Base-by-base conservation (phyloP, 2,113 vertebrate genomes). In the Odontophorus gujanensis region DNA sequence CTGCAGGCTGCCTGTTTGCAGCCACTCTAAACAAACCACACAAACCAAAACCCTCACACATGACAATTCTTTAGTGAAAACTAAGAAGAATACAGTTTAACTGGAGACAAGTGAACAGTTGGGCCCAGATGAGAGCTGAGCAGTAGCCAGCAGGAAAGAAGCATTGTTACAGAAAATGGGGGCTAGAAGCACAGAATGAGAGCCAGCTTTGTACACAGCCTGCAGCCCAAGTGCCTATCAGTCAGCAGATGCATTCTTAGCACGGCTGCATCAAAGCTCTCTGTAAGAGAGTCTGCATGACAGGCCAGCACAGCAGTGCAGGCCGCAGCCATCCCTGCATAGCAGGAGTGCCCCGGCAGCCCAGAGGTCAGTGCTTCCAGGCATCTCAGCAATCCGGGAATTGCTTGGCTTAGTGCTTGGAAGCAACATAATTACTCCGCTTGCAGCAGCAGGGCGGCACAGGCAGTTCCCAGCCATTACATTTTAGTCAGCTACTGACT, bases 221-320 rank as follows among this genome's bases (percentile, higher is more conserved):
- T 48, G 88, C 47, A 81, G 93, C 67, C 75, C 73, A 72, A 89
- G 91, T 66, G 79, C 89, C 77, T 77, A 85, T 89, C 94, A 72
- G 90, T 92, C 93, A 87, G 85, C 84, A 94, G 87, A 81, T 90
- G 83, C 94, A 83, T 95, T 96, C 95, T 94, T 96, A 94, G 96
- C 95, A 88, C 87, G 88, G 93, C 95, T 90, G 87, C 92, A 87
- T 93, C 90, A 90, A 93, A 95, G 92, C 92, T 92, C 93, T 90
- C 93, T 71, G 91, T 63, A 82, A 95, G 94, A 92, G 89, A 95
- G 90, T 90, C 91, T 94, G 95, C 85, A 91, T 89, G 94, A 96
- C 92, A 95, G 94, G 90, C 92, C 93, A 95, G 93, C 92, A 91
- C 94, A 92, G 93, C 95, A 91, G 87, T 92, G 82, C 89, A 92